Percentiles rank a stretch among this genome's conserved stretches.
phyloP scores from a whole-genome alignment of 2,113 vertebrate genomes.

The Phalacrocorax brasilianus region DNA sequence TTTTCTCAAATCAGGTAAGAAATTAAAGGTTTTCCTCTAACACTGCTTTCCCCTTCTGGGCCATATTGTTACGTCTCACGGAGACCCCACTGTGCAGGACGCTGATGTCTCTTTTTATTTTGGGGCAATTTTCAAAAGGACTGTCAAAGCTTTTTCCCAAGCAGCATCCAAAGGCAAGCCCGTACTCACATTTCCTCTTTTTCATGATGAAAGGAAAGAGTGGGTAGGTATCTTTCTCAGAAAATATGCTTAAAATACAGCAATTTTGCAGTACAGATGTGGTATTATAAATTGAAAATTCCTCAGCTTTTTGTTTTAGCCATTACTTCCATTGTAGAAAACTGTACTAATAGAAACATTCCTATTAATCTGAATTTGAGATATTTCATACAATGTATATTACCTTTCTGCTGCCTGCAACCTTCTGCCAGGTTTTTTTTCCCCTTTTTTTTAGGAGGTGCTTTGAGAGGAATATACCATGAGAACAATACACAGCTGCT shows the following conservation, averaged over 20 bases:
- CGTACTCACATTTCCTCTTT: neutral
- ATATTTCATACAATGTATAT: slow-evolving; percentile 81
- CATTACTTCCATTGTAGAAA: slow-evolving; percentile 66
- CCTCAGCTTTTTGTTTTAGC: slow-evolving; percentile 59
- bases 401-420: slow-evolving; percentile 83
- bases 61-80: neutral
- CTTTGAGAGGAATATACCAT: slow-evolving; percentile 85
- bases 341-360: slow-evolving; percentile 74
- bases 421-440: slow-evolving; percentile 81
- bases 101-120: slow-evolving; percentile 6
- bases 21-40: slow-evolving; percentile 16
- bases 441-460: slow-evolving; percentile 79
- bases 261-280: slow-evolving; percentile 70
- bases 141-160: neutral
- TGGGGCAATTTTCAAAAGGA: slow-evolving; percentile 25
- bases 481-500: slow-evolving; percentile 89
- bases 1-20: slow-evolving; percentile 47
- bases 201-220: slow-evolving; percentile 54
- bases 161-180: neutral
- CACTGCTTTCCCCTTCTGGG: neutral
- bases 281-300: slow-evolving; percentile 62
- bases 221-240: slow-evolving; percentile 43
- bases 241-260: slow-evolving; percentile 63
- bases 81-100: neutral
- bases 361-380: slow-evolving; percentile 78